phyloP scores from a whole-genome alignment of 2,113 vertebrate species.

The Cryptomyrus ogoouensis region DNA sequence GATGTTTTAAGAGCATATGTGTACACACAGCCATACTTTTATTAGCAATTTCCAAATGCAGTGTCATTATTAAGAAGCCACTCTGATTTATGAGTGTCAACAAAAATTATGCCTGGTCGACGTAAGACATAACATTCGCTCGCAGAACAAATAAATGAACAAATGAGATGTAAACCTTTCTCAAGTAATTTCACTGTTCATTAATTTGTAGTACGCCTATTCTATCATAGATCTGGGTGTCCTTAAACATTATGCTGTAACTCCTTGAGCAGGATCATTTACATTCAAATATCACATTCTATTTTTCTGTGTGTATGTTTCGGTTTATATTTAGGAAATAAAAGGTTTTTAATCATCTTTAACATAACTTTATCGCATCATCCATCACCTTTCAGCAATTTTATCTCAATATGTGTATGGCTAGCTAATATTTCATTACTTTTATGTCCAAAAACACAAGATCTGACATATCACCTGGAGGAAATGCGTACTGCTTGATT shows the following conservation, averaged over 20 bases:
- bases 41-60: background rate
- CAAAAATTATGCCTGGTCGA: background rate
- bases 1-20: background rate
- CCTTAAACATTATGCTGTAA: background rate
- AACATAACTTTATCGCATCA: background rate
- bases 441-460: background rate
- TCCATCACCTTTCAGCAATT: background rate
- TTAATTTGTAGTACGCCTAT: constrained; percentile 11
- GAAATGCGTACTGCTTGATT: background rate
- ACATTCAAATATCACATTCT: background rate
- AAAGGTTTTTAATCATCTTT: background rate
- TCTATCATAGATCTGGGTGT: constrained; percentile 17
- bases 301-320: background rate
- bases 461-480: background rate
- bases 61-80: background rate
- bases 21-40: background rate
- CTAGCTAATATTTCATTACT: constrained; percentile 4
- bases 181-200: constrained; percentile 13
- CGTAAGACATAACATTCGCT: constrained; percentile 4
- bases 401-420: background rate
- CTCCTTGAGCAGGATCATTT: background rate
- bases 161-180: constrained; percentile 19
- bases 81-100: background rate
- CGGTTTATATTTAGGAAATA: background rate
- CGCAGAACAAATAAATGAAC: constrained; percentile 15